Evolutionary conservation across 2,797 vertebrate genomes (phyloP), one percentile per base, ranked within the genome.

Genomic region (Pseudomugil gertrudae): DNA sequence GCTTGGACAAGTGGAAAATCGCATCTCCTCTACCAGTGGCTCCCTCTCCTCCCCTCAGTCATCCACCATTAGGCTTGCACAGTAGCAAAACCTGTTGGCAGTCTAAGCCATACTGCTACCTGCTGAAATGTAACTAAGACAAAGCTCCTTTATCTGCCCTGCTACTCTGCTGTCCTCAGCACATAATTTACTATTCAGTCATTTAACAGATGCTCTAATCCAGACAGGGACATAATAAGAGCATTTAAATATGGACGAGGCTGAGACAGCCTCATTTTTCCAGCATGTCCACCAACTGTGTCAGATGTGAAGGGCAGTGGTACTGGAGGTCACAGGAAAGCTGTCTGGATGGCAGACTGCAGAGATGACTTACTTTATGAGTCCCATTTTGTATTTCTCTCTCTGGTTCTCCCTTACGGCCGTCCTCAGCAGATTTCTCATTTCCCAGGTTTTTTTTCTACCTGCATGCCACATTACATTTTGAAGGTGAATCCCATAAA

Each of bases 401-500:
- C 45, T 47, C 27, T 40, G 29, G 57, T 50, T 5, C 51, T 52
- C 72, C 52, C 68, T 75, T 71, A 23, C 74, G 59, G 60, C 75
- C 60, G 7, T 66, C 82, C 82, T 77, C 64, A 45, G 75, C 51
- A 76, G 76, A 78, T 90, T 89, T 91, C 77, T 89, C 83, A 89
- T 92, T 88, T 86, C 78, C 79, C 57, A 27, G 84, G 68, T 89
- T 86, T 86, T 86, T 86, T 83, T 86, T 80, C 79, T 84, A 87
- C 83, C 87, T 90, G 80, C 87, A 91, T 89, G 92, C 87, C 87
- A 92, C 91, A 94, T 94, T 93, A 93, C 87, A 91, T 92, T 92
- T 87, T 93, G 91, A 94, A 94, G 93, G 94, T 94, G 92, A 95
- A 90, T 92, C 88, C 86, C 92, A 93, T 93, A 93, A 94, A 92